These are phyloP conservation scores for Acrocyrtus sp. DNA, from an alignment of 2,888 invertebrate genomes.

Conservation along the genomic window DNA sequence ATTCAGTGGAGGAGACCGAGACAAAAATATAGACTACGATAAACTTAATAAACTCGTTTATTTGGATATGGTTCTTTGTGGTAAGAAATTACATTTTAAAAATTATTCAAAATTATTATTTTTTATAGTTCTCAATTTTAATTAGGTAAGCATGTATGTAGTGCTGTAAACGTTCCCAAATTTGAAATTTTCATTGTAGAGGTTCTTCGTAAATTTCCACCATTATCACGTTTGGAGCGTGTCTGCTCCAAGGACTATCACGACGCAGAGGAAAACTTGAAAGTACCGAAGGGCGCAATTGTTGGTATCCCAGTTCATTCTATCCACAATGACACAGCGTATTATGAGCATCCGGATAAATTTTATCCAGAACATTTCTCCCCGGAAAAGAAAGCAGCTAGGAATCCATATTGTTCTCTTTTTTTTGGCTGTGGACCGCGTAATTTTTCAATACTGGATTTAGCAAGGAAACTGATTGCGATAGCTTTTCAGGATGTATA, in stretches of 20 bases:
- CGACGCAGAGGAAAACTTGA: conserved; percentile 47
- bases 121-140: not conserved
- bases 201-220: not conserved
- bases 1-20: not conserved
- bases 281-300: conserved; percentile 26
- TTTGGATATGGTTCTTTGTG: conserved; percentile 1
- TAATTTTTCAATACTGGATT: too few species aligned
- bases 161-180: not conserved
- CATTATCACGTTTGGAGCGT: conserved; percentile 63
- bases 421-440: conserved; percentile 53
- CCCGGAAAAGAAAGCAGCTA: conserved; percentile 27
- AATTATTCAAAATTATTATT: not conserved
- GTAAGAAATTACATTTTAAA: not conserved
- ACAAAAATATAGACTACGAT: conserved; percentile 15
- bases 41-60: not conserved
- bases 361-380: conserved; percentile 52
- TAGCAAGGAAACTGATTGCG: too few species aligned
- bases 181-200: not conserved
- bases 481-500: too few species aligned
- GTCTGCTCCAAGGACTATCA: conserved; percentile 64
- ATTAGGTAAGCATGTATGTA: not conserved
- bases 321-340: conserved; percentile 34
- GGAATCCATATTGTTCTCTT: conserved; percentile 37
- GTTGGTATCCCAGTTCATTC: conserved; percentile 24
- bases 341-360: conserved; percentile 46